Evolutionary conservation across 2,797 vertebrate genomes (phyloP).

Genomic region (Clarias pachynema): DNA sequence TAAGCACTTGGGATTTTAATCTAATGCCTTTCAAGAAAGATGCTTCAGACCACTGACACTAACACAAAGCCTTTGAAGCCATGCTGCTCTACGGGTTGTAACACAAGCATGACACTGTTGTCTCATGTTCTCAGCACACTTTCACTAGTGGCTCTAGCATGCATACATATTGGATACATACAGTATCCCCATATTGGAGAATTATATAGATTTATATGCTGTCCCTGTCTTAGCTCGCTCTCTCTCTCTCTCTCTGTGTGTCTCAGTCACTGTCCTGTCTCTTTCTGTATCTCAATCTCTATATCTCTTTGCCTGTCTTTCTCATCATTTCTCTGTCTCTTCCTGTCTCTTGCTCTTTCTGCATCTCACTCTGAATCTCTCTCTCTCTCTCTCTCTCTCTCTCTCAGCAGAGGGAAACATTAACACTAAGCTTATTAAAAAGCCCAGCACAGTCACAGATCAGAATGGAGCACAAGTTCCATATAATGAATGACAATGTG

Average conservation of each 20-base stretch:
- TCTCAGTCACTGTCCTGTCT: not conserved
- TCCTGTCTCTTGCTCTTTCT: not conserved
- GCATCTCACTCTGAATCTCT: not conserved
- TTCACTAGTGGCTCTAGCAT: not conserved
- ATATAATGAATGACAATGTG: no score
- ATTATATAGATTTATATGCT: not conserved
- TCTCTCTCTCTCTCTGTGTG: not conserved
- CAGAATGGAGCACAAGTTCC: no score
- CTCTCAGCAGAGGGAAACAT: no score
- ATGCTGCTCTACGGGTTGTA: not conserved
- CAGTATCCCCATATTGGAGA: not conserved
- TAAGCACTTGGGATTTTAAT: constrained; percentile 4
- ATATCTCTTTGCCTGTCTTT: no score
- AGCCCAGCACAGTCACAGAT: no score
- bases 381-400: no score
- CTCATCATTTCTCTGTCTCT: not conserved
- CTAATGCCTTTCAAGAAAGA: constrained; percentile 9
- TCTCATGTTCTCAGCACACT: not conserved
- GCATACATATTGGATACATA: not conserved
- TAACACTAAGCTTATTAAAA: no score
- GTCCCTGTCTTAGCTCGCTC: not conserved
- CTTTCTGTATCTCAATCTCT: not conserved
- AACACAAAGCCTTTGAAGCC: not conserved
- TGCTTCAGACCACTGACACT: not conserved
- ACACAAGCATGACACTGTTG: not conserved